These are phyloP conservation scores for Buceros bicornis DNA, from an alignment of 2,797 vertebrate genomes.

Conservation along the genomic window DNA sequence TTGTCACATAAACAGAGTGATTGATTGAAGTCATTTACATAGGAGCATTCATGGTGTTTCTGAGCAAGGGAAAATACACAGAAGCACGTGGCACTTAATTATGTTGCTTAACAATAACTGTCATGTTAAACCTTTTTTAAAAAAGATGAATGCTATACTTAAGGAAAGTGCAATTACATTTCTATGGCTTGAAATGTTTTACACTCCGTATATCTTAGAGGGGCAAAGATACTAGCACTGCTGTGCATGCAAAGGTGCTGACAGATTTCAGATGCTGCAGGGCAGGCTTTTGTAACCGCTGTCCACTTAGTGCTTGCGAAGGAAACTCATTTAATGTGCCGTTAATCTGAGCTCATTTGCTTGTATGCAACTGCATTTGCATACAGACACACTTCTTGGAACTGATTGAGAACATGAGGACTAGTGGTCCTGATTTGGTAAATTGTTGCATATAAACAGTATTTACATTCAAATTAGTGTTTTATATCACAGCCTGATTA, in stretches of 20 bases:
- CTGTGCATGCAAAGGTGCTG: slow-evolving; percentile 27
- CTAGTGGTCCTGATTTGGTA: slow-evolving; percentile 22
- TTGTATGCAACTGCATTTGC: slow-evolving; percentile 5
- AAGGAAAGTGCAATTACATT: slow-evolving; percentile 60
- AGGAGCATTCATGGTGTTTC: slow-evolving; percentile 57
- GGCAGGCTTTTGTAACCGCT: slow-evolving; percentile 32
- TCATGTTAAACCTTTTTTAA: slow-evolving; percentile 68
- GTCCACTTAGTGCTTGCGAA: slow-evolving; percentile 5
- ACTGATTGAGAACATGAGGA: background rate
- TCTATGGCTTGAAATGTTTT: slow-evolving; percentile 65
- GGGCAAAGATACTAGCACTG: slow-evolving; percentile 40
- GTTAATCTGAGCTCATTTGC: slow-evolving; percentile 61
- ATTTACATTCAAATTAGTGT: slow-evolving; percentile 35
- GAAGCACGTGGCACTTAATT: slow-evolving; percentile 71
- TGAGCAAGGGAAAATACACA: slow-evolving; percentile 51
- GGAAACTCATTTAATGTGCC: slow-evolving; percentile 13
- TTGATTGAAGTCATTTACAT: slow-evolving; percentile 74
- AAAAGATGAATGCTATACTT: slow-evolving; percentile 60
- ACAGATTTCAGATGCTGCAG: slow-evolving; percentile 50
- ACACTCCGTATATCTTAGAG: slow-evolving; percentile 35
- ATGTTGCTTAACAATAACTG: slow-evolving; percentile 72
- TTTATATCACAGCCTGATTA: slow-evolving; percentile 31
- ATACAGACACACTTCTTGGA: slow-evolving; percentile 41
- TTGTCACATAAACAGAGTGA: slow-evolving; percentile 70
- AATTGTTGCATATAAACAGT: slow-evolving; percentile 44